Evolutionary conservation across 2,888 invertebrate genomes (phyloP).

Genomic region (Eledona agricola): DNA sequence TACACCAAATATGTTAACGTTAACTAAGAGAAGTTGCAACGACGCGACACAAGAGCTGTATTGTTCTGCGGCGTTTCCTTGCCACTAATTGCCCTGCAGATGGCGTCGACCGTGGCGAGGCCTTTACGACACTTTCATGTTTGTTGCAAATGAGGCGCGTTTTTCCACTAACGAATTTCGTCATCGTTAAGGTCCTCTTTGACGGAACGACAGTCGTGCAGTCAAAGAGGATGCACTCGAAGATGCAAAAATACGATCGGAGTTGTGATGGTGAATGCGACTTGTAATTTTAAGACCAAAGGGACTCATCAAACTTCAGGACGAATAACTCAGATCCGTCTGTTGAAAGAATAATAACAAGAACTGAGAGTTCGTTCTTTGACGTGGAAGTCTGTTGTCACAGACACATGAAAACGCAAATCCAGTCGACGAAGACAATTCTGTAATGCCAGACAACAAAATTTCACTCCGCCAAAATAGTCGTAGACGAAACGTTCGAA

Average conservation of each 20-base stretch:
- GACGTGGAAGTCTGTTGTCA: no score
- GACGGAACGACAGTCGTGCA: no score
- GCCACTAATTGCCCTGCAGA: constrained; percentile 52
- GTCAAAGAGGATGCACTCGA: constrained; percentile 10
- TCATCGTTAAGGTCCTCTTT: constrained; percentile 39
- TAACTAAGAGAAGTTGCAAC: constrained; percentile 35
- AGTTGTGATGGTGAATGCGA: constrained; percentile 14
- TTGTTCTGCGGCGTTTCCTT: constrained; percentile 48
- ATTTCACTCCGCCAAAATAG: no score
- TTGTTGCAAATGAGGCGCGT: constrained; percentile 46
- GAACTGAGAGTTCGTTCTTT: no score
- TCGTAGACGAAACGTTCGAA: no score
- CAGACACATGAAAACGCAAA: no score
- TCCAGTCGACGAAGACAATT: no score
- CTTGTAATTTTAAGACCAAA: no score
- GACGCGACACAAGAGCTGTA: constrained; percentile 34
- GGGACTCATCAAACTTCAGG: no score
- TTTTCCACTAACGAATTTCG: constrained; percentile 45
- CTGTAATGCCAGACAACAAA: no score
- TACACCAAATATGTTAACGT: constrained; percentile 31
- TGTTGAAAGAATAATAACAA: no score
- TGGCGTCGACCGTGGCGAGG: constrained; percentile 43
- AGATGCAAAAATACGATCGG: constrained; percentile 11
- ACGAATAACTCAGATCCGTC: no score
- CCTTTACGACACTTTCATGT: constrained; percentile 49